Base-by-base conservation (phyloP, 2,797 vertebrate genomes). In the Cyclopterus lumpus region DNA sequence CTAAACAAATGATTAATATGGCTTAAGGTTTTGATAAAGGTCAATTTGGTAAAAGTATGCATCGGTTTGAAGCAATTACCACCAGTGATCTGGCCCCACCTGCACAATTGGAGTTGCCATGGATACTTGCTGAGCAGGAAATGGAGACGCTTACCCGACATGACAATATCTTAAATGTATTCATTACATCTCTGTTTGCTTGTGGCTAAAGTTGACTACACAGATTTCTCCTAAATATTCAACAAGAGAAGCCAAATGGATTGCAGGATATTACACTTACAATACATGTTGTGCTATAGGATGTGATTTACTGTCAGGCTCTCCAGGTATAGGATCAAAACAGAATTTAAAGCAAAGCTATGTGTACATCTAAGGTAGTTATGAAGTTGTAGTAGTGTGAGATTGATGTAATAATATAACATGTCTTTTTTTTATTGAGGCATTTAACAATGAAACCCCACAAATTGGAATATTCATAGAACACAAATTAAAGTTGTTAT, bases 31-130 rank as follows among this genome's bases (percentile, higher is more conserved):
- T 91, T 90, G 84, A 91, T 91, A 95, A 95, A 95, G 94, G 94
- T 95, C 93, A 94, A 93, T 94, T 93, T 93, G 81, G 91, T 92
- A 91, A 95, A 95, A 94, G 92, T 93, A 95, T 95, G 93, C 93
- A 94, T 93, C 76, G 59, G 89, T 94, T 94, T 93, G 91, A 94
- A 93, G 85, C 92, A 94, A 95, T 94, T 95, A 94, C 94, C 84
- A 90, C 53, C 67, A 40, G 82, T 73, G 80, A 91, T 91, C 83
- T 81, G 80, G 85, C 81, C 79, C 86, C 84, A 92, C 88, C 89
- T 92, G 91, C 89, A 86, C 84, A 94, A 94, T 90, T 89, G 86
- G 73, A 81, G 93, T 95, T 93, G 85, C 93, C 88, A 95, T 94
- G 93, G 94, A 91, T 90, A 95, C 93, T 64, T 78, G 76, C 42